Evolutionary conservation across 2,797 vertebrate species (phyloP), one percentile per base, ranked within the genome.

Genomic region (Girardinus metallicus): DNA sequence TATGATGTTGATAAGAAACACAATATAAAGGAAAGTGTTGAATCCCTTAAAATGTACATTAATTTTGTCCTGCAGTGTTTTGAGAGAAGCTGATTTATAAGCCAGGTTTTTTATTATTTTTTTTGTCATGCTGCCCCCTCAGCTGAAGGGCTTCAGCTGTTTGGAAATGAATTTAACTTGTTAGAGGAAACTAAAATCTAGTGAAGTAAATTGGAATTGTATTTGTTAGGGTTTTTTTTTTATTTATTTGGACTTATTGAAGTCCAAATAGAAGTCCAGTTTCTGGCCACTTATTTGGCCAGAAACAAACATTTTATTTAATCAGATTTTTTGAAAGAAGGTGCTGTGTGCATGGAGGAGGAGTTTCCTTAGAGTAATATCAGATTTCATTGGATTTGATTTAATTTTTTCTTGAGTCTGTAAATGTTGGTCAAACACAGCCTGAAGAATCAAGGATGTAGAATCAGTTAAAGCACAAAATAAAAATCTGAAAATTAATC

Each of bases 401-500:
- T 44, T 1, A 71, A 16, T n/a, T 29, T n/a, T 5, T 46, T 43
- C 66, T 29, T 7, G 2, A 29, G 34, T 53, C 49, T 53, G 12
- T 55, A 23, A 55, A 18, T n/a, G 36, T n/a, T 47, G 26, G 26
- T 43, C 13, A 62, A 62, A 76, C 16, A 21, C 55, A 62, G 79
- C 78, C 51, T 83, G 72, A 85, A 86, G 80, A 84, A 68, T 83
- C 80, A 75, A 83, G 79, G 73, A 78, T 26, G 57, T 41, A 62
- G 70, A 68, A 74, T 86, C 78, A 83, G 66, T 85, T 85, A 90
- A 86, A 85, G 41, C 53, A 49, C 43, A 66, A 66, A 51, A 81
- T 79, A 78, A 87, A 76, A 87, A 85, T 73, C 47, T 76, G 43
- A 83, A 49, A 80, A 68, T 68, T 53, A 64, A 46, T 55, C 75